Conservation (phyloP, 2,797 vertebrate genomes). For the Taeniopygia guttata region DNA sequence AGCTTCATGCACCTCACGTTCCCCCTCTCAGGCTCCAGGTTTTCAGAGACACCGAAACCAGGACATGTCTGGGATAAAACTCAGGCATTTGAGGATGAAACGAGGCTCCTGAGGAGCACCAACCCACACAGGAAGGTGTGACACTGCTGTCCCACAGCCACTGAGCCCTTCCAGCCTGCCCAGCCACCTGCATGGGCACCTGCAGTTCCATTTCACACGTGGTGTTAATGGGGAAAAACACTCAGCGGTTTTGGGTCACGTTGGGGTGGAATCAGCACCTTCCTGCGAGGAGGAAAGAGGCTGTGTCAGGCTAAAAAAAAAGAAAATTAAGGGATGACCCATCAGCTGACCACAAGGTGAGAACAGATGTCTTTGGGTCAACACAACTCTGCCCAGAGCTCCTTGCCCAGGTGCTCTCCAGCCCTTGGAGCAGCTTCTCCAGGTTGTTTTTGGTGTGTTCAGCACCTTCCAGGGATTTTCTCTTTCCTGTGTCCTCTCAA, state of each 20-base stretch:
- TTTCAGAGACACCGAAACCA: not conserved
- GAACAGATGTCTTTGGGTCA: not conserved
- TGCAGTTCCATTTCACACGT: not conserved
- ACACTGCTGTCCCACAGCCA: not conserved
- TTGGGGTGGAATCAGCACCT: not conserved
- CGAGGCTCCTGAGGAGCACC: not conserved
- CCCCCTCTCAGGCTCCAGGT: not conserved
- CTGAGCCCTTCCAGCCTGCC: not conserved
- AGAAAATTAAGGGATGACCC: not conserved
- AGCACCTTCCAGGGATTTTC: not conserved
- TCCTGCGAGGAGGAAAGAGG: not conserved
- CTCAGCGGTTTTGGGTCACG: not conserved
- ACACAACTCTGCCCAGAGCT: not conserved
- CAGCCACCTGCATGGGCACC: not conserved
- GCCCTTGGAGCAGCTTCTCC: too few species aligned
- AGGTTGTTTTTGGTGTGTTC: not conserved
- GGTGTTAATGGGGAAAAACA: accelerated
- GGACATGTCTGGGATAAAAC: not conserved
- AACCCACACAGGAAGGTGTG: not conserved
- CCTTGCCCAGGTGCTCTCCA: not conserved
- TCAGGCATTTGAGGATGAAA: not conserved
- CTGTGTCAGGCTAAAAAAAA: not conserved
- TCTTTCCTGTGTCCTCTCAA: not conserved
- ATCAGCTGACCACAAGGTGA: accelerated
- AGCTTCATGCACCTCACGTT: not conserved